These are phyloP conservation scores for Dicyrtomina minuta DNA, from an alignment of 2,888 invertebrate genomes.

Conservation along the genomic window DNA sequence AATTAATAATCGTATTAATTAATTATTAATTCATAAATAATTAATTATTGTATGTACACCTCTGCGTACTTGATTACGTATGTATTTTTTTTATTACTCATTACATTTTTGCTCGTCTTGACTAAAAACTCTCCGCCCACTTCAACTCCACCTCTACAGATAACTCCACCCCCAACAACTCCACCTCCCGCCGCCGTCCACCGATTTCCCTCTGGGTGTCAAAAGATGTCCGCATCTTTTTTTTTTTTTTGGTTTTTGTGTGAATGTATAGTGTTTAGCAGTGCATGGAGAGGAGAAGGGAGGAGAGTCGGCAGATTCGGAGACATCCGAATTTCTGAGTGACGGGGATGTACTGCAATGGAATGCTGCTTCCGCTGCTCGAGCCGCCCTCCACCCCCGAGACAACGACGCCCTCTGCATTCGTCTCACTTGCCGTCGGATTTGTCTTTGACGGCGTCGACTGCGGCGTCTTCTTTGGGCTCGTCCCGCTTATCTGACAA, in stretches of 20 bases:
- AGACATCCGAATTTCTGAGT: slow-evolving; percentile 51
- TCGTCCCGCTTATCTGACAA: slow-evolving; percentile 49
- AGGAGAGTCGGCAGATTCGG: slow-evolving; percentile 48
- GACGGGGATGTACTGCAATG: slow-evolving; percentile 39
- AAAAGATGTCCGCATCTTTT: too few species aligned
- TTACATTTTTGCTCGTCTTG: too few species aligned
- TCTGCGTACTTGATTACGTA: too few species aligned
- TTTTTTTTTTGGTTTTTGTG: too few species aligned
- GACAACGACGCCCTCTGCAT: not conserved
- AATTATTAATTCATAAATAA: not conserved
- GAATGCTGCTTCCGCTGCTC: slow-evolving; percentile 40
- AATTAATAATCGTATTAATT: too few species aligned
- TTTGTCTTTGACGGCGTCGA: slow-evolving; percentile 46
- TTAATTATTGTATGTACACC: too few species aligned
- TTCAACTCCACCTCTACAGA: too few species aligned
- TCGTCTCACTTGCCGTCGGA: not conserved
- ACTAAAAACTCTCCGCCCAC: too few species aligned
- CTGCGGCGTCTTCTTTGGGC: slow-evolving; percentile 51
- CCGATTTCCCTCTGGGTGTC: not conserved
- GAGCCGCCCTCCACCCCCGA: slow-evolving; percentile 29
- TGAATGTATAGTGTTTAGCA: slow-evolving; percentile 49
- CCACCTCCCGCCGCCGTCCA: not conserved
- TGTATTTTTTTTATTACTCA: too few species aligned
- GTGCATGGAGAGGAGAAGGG: slow-evolving; percentile 49
- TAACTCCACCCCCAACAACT: not conserved